Evolutionary conservation across 1,140 invertebrate species (phyloP).

Genomic region (Conus ventricosus): DNA sequence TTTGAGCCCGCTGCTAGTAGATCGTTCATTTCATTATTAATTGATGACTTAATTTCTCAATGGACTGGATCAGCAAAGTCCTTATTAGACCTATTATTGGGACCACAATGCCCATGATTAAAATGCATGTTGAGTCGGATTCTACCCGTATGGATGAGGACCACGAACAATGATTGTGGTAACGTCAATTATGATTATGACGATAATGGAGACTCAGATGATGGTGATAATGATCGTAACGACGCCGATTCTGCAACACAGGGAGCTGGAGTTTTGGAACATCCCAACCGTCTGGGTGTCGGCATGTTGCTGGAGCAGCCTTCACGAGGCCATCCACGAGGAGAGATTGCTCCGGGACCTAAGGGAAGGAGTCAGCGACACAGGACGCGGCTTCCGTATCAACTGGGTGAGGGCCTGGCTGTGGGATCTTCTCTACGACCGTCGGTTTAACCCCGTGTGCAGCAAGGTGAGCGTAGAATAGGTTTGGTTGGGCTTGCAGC

Average conservation of each 20-base stretch:
- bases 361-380: neutral
- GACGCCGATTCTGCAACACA: neutral
- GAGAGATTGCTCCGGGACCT: neutral
- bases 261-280: constrained; percentile 27
- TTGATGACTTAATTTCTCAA: too few relatives aligned
- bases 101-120: too few relatives aligned
- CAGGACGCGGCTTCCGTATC: too few relatives aligned
- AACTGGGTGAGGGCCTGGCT: neutral
- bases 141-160: too few relatives aligned
- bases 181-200: too few relatives aligned
- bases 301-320: constrained; percentile 24
- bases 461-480: neutral
- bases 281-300: constrained; percentile 27
- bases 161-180: too few relatives aligned
- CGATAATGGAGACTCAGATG: neutral
- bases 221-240: neutral
- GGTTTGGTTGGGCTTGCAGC: too few relatives aligned
- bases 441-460: neutral
- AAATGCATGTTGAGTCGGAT: too few relatives aligned
- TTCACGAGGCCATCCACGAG: constrained; percentile 4
- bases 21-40: too few relatives aligned
- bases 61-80: too few relatives aligned
- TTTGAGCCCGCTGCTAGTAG: too few relatives aligned
- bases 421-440: neutral
- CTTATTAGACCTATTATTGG: too few relatives aligned